Conservation (phyloP, 2,797 vertebrate species). For the Amblyopsis hoosieri region DNA sequence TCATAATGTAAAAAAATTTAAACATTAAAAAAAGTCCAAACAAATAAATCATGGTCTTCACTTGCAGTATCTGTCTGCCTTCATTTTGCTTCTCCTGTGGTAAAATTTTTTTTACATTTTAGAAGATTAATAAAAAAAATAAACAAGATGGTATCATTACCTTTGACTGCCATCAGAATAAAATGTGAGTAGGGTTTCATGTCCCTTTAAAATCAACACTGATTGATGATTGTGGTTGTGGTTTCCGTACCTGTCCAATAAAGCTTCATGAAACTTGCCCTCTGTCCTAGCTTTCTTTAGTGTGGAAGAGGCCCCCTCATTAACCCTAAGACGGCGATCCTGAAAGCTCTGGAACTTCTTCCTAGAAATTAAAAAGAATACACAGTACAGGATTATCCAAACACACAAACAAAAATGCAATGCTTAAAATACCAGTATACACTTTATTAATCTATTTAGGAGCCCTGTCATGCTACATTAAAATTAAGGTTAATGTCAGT, state of each 20-base stretch:
- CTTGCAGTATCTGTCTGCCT: constrained; percentile 98
- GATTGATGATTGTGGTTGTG: not conserved
- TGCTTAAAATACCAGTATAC: not conserved
- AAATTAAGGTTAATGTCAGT: no score
- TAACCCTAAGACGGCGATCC: constrained; percentile 91
- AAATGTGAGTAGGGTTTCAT: no score
- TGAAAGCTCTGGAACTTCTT: constrained; percentile 99
- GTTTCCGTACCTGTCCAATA: constrained; percentile 88
- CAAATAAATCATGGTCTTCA: constrained; percentile 61
- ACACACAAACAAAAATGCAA: not conserved
- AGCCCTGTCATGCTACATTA: no score
- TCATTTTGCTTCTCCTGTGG: constrained; percentile 93
- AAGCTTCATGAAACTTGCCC: constrained; percentile 91
- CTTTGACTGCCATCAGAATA: no score
- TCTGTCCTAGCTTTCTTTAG: constrained; percentile 91
- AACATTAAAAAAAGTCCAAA: constrained; percentile 16
- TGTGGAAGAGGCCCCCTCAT: constrained; percentile 82
- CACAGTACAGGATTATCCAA: not conserved
- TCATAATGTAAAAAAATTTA: constrained; percentile 12
- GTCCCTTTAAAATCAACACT: not conserved
- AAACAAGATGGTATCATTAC: not conserved
- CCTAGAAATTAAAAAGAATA: constrained; percentile 68
- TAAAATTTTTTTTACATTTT: constrained; percentile 23
- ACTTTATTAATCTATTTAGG: not conserved
- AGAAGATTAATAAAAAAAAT: not conserved